Evolutionary conservation across 2,888 invertebrate genomes (phyloP), one percentile per base, ranked within the genome.

Genomic region (Troglohyphantes excavatus): DNA sequence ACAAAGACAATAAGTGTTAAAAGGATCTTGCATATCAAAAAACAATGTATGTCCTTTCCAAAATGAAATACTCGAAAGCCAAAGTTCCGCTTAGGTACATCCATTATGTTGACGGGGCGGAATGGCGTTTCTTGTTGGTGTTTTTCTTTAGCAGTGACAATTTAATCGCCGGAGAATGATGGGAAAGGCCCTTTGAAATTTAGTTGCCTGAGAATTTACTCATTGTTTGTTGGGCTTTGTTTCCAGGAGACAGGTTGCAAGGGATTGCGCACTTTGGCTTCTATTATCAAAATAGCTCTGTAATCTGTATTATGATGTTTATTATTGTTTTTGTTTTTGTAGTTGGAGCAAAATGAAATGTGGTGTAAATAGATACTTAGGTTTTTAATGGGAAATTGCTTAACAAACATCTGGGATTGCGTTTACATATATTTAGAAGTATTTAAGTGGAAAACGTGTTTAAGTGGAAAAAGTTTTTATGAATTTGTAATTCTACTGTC

Each of bases 21-120:
- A 78, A 78, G 76, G 76, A 78, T 63, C 76, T 78, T 61, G 63
- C 21, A 33, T 63, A 63, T 63, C 63, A 65, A 78, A 53, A 39
- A 78, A 78, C 63, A 78, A 78, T 78, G 63, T 39, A 29, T 29
- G 75, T 63, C 63, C 23, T 11, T 26, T 21, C 19, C 7, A 21
- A 63, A 63, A 17, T 17, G 59, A 75, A 33, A 29, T 33, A 29
- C 29, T 29, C 29, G 29, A 7, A 53, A 59, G 65, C 3, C 26
- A 23, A 23, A 17, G 59, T 46, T 75, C 53, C 63, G 39, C 23
- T 63, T 63, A 39, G 39, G 21, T 65, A 21, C 63, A 33, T 63
- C 26, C 43, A 21, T 63, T 78, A 63, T 65, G 33, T 17, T 39
- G 59, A 39, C 33, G 23, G 39, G 39, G 26, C 23, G 76, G n/a